These are phyloP conservation scores for Halotydeus destructor DNA, from an alignment of 1,140 invertebrate genomes.

Conservation along the genomic window DNA sequence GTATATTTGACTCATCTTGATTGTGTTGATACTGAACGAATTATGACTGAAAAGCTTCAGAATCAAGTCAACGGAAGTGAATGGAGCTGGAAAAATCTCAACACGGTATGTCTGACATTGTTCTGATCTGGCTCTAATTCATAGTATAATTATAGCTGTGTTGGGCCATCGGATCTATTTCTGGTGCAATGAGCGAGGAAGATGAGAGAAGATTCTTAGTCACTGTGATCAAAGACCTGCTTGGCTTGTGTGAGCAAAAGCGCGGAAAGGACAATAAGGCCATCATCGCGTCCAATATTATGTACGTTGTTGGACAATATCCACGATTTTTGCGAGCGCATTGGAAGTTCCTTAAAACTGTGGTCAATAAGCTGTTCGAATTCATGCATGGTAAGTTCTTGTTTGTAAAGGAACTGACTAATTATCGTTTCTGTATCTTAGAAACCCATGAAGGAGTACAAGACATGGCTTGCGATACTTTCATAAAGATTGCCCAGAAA, in stretches of 20 bases:
- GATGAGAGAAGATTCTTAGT: conserved; percentile 98
- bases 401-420: not conserved
- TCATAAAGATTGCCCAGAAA: conserved; percentile 99
- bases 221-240: conserved; percentile 93
- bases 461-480: conserved; percentile 99
- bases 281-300: conserved; percentile 98
- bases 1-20: conserved; percentile 98
- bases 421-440: conserved; percentile 21
- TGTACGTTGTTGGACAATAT: conserved; percentile 99
- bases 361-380: conserved; percentile 99
- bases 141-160: conserved; percentile 41
- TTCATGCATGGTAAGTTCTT: conserved; percentile 77
- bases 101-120: conserved; percentile 41
- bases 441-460: conserved; percentile 95
- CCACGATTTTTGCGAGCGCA: conserved; percentile 94
- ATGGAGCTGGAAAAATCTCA: conserved; percentile 99
- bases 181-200: conserved; percentile 95
- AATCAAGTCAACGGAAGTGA: conserved; percentile 97
- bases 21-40: conserved; percentile 86
- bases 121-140: conserved; percentile 1
- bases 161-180: conserved; percentile 99
- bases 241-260: conserved; percentile 97
- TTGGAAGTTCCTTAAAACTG: conserved; percentile 99
- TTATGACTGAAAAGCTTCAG: conserved; percentile 97
- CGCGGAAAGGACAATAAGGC: conserved; percentile 99